Evolutionary conservation across 1,140 invertebrate species (phyloP), one percentile per base, ranked within the genome.

Genomic region (Camponotus vicinus): DNA sequence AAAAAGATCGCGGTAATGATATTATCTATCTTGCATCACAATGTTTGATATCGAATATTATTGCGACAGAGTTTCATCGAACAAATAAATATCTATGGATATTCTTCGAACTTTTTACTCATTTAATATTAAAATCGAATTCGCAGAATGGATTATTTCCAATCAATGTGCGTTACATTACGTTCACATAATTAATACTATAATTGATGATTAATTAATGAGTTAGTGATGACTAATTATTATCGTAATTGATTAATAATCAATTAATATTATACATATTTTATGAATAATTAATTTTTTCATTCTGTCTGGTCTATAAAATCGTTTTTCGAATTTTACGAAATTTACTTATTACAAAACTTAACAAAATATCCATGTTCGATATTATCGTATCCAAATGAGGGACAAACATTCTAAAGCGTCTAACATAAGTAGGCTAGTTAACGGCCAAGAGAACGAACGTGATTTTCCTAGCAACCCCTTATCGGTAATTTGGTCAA

Each of bases 1-100:
- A 92, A 93, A 93, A 93, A 93, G 91, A 89, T 93, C 90, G 90
- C 82, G 80, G 86, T 92, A 92, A 94, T 91, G 88, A 90, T 92
- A 93, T 92, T 94, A 90, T 92, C 88, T 73, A 78, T 73, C 90
- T 91, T 70, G 87, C 91, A 85, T 89, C 90, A 88, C 90, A 88
- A 87, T 86, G 75, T 91, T 92, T 92, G 91, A 93, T 93, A 93
- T 92, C 90, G 88, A 91, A 89, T 86, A 86, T 67, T 79, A n/a
- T 88, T 59, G 79, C 76, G 80, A 40, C 86, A 87, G 40, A 86
- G 61, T 87, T 90, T 90, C 77, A 82, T 90, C n/a, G 52, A 83
- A 86, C 57, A 69, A 63, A 73, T 67, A 40, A 2, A 40, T 82
- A 64, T 75, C 71, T 32, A 27, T 34, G 34, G 73, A 40, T 40